phyloP scores from a whole-genome alignment of 2,797 vertebrate species.

The Chiroxiphia lanceolata region DNA sequence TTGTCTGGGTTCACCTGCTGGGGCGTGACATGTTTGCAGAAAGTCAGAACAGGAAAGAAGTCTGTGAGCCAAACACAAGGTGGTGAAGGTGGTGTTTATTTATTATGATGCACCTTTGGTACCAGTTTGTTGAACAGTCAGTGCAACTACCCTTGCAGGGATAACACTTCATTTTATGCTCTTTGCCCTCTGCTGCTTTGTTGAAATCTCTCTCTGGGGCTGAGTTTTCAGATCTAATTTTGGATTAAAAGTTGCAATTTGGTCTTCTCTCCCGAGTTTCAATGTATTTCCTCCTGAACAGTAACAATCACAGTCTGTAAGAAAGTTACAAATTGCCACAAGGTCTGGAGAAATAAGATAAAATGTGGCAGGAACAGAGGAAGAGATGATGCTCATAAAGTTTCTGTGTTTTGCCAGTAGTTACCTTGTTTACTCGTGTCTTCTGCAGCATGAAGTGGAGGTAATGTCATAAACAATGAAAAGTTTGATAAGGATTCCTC shows the following conservation, averaged over 20 bases:
- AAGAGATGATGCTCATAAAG: background rate
- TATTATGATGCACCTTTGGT: background rate
- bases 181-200: background rate
- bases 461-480: fast-evolving
- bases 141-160: background rate
- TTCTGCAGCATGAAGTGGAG: background rate
- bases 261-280: background rate
- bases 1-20: background rate
- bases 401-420: background rate
- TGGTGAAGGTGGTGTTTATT: background rate
- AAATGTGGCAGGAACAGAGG: background rate
- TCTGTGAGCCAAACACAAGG: background rate
- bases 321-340: background rate
- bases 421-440: background rate
- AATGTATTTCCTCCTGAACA: background rate
- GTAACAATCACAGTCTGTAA: background rate
- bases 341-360: background rate
- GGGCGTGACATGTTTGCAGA: background rate
- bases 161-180: background rate
- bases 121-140: background rate
- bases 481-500: background rate
- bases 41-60: background rate
- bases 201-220: background rate
- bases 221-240: background rate
- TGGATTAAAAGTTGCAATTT: background rate